These are phyloP conservation scores for Sinella curviseta DNA, from an alignment of 1,140 invertebrate species.

Conservation along the genomic window DNA sequence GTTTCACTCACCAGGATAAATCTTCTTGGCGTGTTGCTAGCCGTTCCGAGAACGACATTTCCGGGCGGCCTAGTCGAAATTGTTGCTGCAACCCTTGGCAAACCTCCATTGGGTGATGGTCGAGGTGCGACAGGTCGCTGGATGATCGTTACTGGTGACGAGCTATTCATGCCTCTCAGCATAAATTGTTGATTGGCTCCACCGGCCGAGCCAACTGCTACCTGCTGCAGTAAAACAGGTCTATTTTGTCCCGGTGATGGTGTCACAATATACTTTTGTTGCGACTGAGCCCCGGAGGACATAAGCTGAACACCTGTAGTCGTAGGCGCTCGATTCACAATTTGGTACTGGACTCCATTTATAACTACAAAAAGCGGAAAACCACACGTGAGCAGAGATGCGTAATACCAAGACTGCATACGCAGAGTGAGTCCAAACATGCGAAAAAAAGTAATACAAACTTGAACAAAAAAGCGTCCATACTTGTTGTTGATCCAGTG, in stretches of 20 bases:
- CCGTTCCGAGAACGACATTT: constrained; percentile 29
- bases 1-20: constrained; percentile 40
- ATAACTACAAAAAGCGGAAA: neutral
- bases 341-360: constrained; percentile 31
- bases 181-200: neutral
- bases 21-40: constrained; percentile 17
- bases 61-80: constrained; percentile 36
- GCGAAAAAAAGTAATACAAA: neutral
- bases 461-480: neutral
- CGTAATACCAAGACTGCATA: neutral
- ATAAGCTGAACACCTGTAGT: constrained; percentile 10
- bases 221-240: constrained; percentile 4
- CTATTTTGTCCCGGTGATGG: neutral
- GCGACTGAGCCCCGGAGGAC: neutral
- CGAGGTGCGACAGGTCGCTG: neutral
- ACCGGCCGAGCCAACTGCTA: neutral
- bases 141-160: neutral
- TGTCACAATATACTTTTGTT: constrained; percentile 18
- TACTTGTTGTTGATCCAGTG: neutral
- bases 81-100: constrained; percentile 27
- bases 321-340: neutral
- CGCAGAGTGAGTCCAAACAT: neutral
- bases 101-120: constrained; percentile 30
- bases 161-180: neutral
- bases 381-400: neutral